Conservation (phyloP, 2,113 vertebrate species). For the Colius striatus region DNA sequence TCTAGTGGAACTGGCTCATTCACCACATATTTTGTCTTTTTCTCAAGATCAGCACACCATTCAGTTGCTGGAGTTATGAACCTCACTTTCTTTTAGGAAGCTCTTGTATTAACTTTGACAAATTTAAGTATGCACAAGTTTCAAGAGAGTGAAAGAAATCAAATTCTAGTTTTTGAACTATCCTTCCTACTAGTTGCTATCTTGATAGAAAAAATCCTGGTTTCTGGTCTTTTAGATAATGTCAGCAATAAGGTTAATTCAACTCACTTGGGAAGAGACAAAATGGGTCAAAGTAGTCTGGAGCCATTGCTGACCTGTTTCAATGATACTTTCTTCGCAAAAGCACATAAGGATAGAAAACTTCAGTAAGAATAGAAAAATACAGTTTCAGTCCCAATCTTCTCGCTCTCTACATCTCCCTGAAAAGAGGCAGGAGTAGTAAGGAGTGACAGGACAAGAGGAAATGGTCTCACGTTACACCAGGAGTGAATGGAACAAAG, state of each 20-base stretch:
- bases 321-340: background rate
- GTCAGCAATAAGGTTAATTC: background rate
- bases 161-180: background rate
- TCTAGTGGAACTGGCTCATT: constrained; percentile 38
- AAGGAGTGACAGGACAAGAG: too few relatives aligned
- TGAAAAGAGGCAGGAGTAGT: too few relatives aligned
- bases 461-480: too few relatives aligned
- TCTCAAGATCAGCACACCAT: background rate
- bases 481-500: too few relatives aligned
- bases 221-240: background rate
- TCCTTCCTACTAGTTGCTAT: background rate
- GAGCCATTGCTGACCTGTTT: background rate
- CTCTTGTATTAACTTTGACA: background rate
- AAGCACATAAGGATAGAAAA: background rate
- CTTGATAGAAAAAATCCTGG: background rate
- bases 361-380: background rate
- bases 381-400: background rate
- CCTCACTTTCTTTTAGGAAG: background rate
- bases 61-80: background rate
- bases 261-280: background rate
- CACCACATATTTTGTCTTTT: background rate
- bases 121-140: background rate
- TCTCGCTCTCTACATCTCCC: too few relatives aligned
- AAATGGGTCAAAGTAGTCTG: background rate
- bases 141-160: background rate